Conservation (phyloP, 2,113 vertebrate species). For the Herpetotheres cachinnans region DNA sequence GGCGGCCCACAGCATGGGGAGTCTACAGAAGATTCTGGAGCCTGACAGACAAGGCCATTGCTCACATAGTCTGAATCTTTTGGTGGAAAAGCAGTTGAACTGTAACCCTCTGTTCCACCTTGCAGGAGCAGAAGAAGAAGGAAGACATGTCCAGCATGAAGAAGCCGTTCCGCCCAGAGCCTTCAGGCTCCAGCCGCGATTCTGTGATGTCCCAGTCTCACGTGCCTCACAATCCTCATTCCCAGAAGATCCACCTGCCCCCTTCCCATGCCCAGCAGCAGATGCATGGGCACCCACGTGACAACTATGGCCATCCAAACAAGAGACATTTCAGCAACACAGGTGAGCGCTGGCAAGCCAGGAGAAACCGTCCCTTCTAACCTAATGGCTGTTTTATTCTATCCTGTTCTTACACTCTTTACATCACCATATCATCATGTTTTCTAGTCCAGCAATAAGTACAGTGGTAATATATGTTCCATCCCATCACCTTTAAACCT, state of each 20-base stretch:
- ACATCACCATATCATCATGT: not conserved
- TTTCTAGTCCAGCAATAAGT: not conserved
- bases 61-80: not conserved
- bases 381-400: not conserved
- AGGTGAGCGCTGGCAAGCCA: constrained; percentile 65
- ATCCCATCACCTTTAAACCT: not conserved
- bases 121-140: constrained; percentile 92
- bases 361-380: not conserved
- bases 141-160: constrained; percentile 81
- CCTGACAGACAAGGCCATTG: not conserved
- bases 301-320: constrained; percentile 80
- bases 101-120: not conserved
- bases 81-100: not conserved
- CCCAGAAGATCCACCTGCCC: constrained; percentile 79
- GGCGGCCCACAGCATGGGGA: not conserved
- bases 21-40: not conserved
- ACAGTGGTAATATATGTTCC: not conserved
- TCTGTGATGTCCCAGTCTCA: constrained; percentile 82
- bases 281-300: constrained; percentile 87
- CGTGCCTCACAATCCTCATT: constrained; percentile 69
- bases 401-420: not conserved
- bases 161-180: constrained; percentile 87
- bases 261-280: constrained; percentile 78
- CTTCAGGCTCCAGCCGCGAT: constrained; percentile 89
- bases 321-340: constrained; percentile 90